phyloP scores from a whole-genome alignment of 1,140 invertebrate genomes.

The Euglossa dilemma region DNA sequence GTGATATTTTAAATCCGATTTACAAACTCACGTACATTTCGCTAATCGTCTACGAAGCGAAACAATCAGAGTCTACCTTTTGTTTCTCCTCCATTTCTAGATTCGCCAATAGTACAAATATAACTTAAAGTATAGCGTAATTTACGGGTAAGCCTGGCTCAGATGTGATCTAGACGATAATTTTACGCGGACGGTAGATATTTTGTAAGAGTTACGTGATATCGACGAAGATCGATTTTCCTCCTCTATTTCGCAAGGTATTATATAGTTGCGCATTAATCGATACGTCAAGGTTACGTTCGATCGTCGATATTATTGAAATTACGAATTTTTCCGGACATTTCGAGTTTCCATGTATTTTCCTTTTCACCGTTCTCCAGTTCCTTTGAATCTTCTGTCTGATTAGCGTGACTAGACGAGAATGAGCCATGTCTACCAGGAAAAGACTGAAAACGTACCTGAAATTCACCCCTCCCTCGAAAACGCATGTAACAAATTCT shows the following conservation, averaged over 20 bases:
- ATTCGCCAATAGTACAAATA: conserved; percentile 46
- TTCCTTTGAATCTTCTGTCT: neutral
- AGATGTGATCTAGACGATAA: neutral
- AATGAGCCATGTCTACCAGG: conserved; percentile 56
- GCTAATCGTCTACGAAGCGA: neutral
- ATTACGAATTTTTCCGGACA: neutral
- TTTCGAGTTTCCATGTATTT: too few species aligned
- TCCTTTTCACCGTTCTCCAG: too few species aligned
- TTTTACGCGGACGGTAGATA: neutral
- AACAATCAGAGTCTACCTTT: neutral
- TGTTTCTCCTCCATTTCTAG: conserved; percentile 14
- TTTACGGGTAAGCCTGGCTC: conserved; percentile 35
- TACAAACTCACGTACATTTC: neutral
- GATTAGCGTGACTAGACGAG: conserved; percentile 15
- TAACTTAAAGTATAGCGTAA: conserved; percentile 50
- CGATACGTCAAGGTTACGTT: too few species aligned
- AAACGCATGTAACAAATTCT: conserved; percentile 19
- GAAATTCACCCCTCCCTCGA: conserved; percentile 47
- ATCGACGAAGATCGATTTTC: too few species aligned
- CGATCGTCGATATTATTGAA: too few species aligned
- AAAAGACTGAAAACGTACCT: conserved; percentile 76
- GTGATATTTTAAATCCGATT: neutral
- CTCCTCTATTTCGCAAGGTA: too few species aligned
- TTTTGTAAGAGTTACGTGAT: neutral
- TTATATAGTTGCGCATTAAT: too few species aligned